These are phyloP conservation scores for Teleiodes luculella DNA, from an alignment of 2,888 invertebrate genomes.

Conservation along the genomic window DNA sequence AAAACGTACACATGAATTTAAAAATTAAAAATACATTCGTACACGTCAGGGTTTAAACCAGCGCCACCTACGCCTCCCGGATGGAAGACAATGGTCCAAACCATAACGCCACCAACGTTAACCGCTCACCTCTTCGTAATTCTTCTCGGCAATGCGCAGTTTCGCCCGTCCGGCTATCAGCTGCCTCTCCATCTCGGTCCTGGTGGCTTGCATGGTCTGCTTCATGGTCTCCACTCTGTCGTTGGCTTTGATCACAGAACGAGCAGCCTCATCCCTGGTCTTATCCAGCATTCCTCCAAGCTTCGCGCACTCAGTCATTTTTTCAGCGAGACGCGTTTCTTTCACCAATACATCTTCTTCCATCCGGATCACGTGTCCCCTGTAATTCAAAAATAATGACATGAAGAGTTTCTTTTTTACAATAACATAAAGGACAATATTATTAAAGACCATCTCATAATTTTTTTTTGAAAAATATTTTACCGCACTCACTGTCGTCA, in stretches of 20 bases:
- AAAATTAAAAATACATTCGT: too few relatives aligned
- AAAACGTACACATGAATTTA: too few relatives aligned
- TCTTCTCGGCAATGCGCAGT: constrained; percentile 81
- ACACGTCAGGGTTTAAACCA: neutral
- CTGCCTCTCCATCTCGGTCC: constrained; percentile 83
- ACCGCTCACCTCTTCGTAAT: constrained; percentile 78
- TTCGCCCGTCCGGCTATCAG: constrained; percentile 81
- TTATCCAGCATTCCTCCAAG: constrained; percentile 82
- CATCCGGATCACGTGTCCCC: constrained; percentile 69
- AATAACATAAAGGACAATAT: neutral
- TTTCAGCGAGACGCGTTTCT: constrained; percentile 81
- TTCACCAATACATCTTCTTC: constrained; percentile 79
- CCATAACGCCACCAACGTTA: neutral
- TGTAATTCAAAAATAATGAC: constrained; percentile 22
- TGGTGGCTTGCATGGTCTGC: constrained; percentile 81
- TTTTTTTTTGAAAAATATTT: too few relatives aligned
- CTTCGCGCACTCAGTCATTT: constrained; percentile 83
- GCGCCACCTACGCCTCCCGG: too few relatives aligned
- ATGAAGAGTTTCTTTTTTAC: neutral
- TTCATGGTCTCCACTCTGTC: constrained; percentile 82
- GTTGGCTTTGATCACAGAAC: constrained; percentile 81
- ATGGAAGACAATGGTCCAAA: too few relatives aligned
- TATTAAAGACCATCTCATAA: too few relatives aligned
- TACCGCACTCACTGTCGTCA: too few relatives aligned
- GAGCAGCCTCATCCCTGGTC: constrained; percentile 82